A percentile compares a stretch with the other conserved stretches of the same genome.
Conservation (phyloP, 2,113 vertebrate genomes). For the Cyphomyrus plagiostoma region DNA sequence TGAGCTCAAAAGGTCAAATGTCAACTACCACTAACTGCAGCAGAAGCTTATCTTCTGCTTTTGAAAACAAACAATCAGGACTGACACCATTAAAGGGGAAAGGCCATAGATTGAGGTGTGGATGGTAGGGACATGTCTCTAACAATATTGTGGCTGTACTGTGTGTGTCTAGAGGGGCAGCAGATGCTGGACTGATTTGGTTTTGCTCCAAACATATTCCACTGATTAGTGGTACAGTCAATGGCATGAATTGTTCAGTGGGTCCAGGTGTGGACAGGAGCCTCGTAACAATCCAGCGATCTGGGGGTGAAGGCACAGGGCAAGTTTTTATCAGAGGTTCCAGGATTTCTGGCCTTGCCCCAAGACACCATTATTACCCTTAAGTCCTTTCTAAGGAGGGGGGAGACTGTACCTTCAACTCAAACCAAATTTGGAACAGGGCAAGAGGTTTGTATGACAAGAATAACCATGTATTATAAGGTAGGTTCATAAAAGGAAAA, state of each 20-base stretch:
- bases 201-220: background rate
- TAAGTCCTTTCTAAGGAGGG: background rate
- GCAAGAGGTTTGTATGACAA: conserved; percentile 49
- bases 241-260: background rate
- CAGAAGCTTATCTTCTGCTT: background rate
- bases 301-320: background rate
- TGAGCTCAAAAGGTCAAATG: background rate
- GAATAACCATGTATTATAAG: background rate
- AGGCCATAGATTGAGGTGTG: background rate
- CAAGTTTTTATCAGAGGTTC: background rate
- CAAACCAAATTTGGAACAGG: conserved; percentile 50
- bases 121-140: background rate
- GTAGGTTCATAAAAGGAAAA: background rate
- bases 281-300: background rate
- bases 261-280: background rate
- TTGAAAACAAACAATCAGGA: background rate
- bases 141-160: background rate
- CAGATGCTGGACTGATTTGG: background rate
- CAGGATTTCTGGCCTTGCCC: background rate
- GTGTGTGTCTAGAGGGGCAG: background rate
- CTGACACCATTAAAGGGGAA: background rate
- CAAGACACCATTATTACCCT: background rate
- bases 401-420: conserved; percentile 39
- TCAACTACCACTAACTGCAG: background rate
- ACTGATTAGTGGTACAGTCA: background rate